These are phyloP conservation scores for Hypocryptadius cinnamomeus DNA, from an alignment of 2,113 vertebrate genomes.

Conservation along the genomic window DNA sequence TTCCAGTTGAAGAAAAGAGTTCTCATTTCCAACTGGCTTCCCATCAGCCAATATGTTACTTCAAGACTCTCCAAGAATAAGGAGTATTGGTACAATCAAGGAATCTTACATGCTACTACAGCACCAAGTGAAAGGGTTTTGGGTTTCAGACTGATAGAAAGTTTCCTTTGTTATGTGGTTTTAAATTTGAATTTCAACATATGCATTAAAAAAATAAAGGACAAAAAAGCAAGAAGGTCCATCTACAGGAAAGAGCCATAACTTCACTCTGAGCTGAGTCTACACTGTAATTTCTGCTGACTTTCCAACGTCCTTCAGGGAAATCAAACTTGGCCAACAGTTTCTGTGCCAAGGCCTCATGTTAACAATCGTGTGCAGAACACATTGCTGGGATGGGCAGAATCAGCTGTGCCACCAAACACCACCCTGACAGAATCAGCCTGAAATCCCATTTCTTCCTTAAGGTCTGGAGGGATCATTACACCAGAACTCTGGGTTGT, in stretches of 20 bases:
- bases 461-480: not conserved
- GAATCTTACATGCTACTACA: not conserved
- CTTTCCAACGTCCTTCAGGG: not conserved
- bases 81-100: not conserved
- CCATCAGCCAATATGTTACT: not conserved
- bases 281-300: not conserved
- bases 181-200: not conserved
- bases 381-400: not conserved
- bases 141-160: not conserved
- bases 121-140: not conserved
- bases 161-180: not conserved
- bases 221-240: not conserved
- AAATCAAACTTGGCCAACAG: not conserved
- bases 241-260: not conserved
- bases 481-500: not conserved
- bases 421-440: not conserved
- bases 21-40: not conserved
- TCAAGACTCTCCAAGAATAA: not conserved
- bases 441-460: not conserved
- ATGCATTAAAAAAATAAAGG: not conserved
- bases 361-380: not conserved
- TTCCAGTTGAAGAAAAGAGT: not conserved
- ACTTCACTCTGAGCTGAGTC: not conserved
- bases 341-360: not conserved
- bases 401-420: not conserved